Conservation (phyloP, 2,888 invertebrate genomes). For the Ecliptopera silaceata region DNA sequence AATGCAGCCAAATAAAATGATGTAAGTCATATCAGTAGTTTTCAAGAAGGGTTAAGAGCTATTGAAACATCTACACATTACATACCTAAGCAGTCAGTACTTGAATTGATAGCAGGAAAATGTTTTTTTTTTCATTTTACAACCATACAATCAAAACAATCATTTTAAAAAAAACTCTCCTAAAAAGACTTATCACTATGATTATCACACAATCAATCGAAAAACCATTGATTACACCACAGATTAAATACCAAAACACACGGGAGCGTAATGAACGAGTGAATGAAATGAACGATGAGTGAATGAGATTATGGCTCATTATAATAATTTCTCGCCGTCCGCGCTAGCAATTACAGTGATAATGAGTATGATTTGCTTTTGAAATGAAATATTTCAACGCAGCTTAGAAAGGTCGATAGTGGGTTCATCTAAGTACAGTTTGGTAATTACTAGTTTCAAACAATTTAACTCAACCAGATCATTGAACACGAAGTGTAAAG, state of each 20-base stretch:
- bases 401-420: conserved; percentile 2
- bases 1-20: too few relatives aligned
- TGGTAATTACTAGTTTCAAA: conserved; percentile 7
- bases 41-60: too few relatives aligned
- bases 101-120: too few relatives aligned
- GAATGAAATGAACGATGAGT: conserved; percentile 28
- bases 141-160: neutral
- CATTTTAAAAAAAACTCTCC: neutral
- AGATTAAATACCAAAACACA: conserved; percentile 14
- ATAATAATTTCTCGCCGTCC: conserved; percentile 32
- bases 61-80: too few relatives aligned
- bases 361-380: conserved; percentile 16
- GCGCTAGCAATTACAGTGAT: conserved; percentile 19
- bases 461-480: neutral
- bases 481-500: too few relatives aligned
- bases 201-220: conserved; percentile 15
- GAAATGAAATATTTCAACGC: conserved; percentile 46
- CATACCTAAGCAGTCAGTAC: too few relatives aligned
- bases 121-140: too few relatives aligned
- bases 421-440: conserved; percentile 1
- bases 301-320: conserved; percentile 28
- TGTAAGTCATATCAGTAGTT: too few relatives aligned
- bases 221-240: conserved; percentile 15
- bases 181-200: conserved; percentile 1
- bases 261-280: conserved; percentile 22